Evolutionary conservation across 2,797 vertebrate species (phyloP).

Genomic region (Bufotes viridis): DNA sequence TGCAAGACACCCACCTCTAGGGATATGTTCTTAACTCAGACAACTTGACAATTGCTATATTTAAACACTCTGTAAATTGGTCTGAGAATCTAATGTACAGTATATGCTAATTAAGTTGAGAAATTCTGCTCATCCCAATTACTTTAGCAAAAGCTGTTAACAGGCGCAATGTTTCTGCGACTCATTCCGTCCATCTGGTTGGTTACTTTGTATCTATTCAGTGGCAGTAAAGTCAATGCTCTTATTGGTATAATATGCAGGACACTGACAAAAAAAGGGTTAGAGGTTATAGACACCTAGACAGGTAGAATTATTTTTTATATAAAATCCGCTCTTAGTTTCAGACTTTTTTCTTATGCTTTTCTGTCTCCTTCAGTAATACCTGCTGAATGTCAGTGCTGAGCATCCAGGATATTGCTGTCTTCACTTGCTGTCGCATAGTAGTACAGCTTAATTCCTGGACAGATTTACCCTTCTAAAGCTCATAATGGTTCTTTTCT

Average conservation of each 20-base stretch:
- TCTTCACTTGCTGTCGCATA: neutral
- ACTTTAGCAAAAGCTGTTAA: conserved; percentile 8
- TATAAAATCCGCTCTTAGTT: neutral
- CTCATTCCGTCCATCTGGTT: conserved; percentile 2
- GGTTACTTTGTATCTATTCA: neutral
- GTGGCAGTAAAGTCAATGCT: neutral
- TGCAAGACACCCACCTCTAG: conserved; percentile 38
- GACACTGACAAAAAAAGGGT: neutral
- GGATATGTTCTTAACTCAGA: conserved; percentile 58
- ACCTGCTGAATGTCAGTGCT: neutral
- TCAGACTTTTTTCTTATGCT: neutral
- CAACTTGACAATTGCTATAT: conserved; percentile 61
- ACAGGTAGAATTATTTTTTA: neutral
- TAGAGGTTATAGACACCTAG: neutral
- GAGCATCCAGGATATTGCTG: neutral
- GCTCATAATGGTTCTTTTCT: neutral
- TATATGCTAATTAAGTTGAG: conserved; percentile 54
- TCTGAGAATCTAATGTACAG: conserved; percentile 54
- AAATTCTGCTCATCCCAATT: conserved; percentile 25
- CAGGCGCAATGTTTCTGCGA: neutral
- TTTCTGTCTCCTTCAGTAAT: neutral
- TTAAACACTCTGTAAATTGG: conserved; percentile 60
- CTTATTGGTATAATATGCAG: neutral
- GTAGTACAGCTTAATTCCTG: neutral
- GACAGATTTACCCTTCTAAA: neutral